Evolutionary conservation across 2,888 invertebrate species (phyloP).

Genomic region (Bombyx huttoni): DNA sequence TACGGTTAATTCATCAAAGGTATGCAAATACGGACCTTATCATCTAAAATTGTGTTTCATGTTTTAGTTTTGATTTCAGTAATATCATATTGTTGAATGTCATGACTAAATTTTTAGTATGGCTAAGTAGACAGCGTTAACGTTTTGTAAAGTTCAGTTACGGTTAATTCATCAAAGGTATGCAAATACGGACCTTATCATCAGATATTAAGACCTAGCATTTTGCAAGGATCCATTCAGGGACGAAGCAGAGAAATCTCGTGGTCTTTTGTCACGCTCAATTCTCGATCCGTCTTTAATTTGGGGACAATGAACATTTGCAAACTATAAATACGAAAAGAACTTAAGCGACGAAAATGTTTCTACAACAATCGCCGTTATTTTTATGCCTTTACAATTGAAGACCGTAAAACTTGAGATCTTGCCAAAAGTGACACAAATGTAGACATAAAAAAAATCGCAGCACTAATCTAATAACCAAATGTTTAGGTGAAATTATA

Average conservation of each 20-base stretch:
- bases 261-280: conserved; percentile 6
- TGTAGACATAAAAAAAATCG: too few relatives aligned
- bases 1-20: neutral
- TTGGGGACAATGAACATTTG: conserved; percentile 1
- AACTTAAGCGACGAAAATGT: neutral
- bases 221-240: neutral
- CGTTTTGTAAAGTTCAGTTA: neutral
- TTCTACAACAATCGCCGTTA: neutral
- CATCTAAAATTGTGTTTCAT: too few relatives aligned
- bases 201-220: neutral
- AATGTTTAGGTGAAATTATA: too few relatives aligned
- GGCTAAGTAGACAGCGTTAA: neutral
- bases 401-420: too few relatives aligned
- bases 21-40: neutral
- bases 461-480: too few relatives aligned
- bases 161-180: neutral
- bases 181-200: neutral
- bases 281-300: conserved; percentile 1
- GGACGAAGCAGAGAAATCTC: conserved; percentile 2
- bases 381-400: neutral
- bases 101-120: neutral
- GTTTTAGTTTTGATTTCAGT: too few relatives aligned
- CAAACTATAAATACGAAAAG: neutral
- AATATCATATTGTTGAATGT: neutral
- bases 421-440: too few relatives aligned